A percentile compares a stretch with the other conserved stretches of the same genome.
phyloP scores from a whole-genome alignment of 2,797 vertebrate genomes.

The Argyrosomus regius region DNA sequence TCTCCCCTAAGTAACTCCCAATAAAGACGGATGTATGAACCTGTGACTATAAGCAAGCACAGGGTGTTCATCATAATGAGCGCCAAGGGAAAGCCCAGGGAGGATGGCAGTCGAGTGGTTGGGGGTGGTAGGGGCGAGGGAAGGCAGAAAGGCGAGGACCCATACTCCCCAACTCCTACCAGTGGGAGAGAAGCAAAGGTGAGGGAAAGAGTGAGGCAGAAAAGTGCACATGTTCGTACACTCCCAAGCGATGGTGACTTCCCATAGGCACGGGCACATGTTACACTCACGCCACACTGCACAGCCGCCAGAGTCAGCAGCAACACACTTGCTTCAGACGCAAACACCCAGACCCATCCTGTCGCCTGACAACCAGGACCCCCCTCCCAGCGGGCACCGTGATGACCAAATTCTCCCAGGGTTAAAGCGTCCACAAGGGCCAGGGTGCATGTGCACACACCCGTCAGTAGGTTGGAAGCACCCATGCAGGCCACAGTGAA shows the following conservation, averaged over 20 bases:
- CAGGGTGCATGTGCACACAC: constrained; percentile 90
- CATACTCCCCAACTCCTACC: constrained; percentile 90
- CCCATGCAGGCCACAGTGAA: constrained; percentile 93
- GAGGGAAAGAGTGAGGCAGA: constrained; percentile 88
- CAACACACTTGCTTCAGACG: constrained; percentile 91
- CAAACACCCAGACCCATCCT: constrained; percentile 93
- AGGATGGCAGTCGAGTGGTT: constrained; percentile 84
- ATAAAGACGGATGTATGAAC: constrained; percentile 93
- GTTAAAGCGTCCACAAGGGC: constrained; percentile 91
- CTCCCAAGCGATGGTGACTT: constrained; percentile 87
- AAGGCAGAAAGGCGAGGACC: constrained; percentile 93
- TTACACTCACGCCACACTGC: constrained; percentile 91
- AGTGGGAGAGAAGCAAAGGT: constrained; percentile 89
- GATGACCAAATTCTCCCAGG: constrained; percentile 89
- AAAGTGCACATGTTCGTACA: constrained; percentile 87
- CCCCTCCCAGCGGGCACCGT: constrained; percentile 92
- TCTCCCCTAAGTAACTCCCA: constrained; percentile 92
- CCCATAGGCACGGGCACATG: constrained; percentile 87
- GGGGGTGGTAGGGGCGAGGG: constrained; percentile 89
- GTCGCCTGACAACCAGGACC: constrained; percentile 91
- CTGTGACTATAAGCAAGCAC: constrained; percentile 93
- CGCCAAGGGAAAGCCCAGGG: constrained; percentile 90
- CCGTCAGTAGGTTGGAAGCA: constrained; percentile 90
- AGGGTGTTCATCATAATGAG: constrained; percentile 95
- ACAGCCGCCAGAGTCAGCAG: constrained; percentile 91